phyloP scores from a whole-genome alignment of 2,888 invertebrate species.

The Euplagia quadripunctaria region DNA sequence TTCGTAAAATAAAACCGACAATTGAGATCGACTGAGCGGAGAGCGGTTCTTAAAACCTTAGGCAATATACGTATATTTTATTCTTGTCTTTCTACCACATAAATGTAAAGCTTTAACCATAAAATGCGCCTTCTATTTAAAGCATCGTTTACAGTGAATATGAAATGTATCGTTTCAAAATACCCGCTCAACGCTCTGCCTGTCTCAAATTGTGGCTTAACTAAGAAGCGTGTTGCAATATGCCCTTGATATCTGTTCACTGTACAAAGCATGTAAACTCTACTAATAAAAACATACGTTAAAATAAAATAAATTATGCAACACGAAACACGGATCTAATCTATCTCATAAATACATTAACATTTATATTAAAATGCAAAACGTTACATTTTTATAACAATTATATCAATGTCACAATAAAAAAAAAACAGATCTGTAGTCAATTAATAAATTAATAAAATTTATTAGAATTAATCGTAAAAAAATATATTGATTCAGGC shows the following conservation, averaged over 20 bases:
- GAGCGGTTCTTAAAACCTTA: neutral
- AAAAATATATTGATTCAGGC: conserved; percentile 70
- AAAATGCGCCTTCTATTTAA: neutral
- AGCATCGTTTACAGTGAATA: neutral
- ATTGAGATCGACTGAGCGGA: conserved; percentile 8
- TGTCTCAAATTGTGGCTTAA: conserved; percentile 14
- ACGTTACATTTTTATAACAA: conserved; percentile 46
- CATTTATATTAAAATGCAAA: conserved; percentile 56
- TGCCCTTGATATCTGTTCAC: conserved; percentile 49
- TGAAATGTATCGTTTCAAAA: neutral
- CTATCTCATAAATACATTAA: conserved; percentile 52
- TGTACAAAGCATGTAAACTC: conserved; percentile 78
- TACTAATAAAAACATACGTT: conserved; percentile 71
- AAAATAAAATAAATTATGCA: conserved; percentile 84
- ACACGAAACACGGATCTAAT: conserved; percentile 75
- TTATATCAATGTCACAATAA: conserved; percentile 37
- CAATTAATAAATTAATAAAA: conserved; percentile 43
- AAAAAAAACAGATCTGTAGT: conserved; percentile 55
- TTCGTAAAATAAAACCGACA: conserved; percentile 9
- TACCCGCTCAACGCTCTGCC: conserved; percentile 6
- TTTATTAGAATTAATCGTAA: conserved; percentile 51
- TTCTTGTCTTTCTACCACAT: neutral
- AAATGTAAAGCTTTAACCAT: neutral
- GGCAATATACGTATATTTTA: neutral
- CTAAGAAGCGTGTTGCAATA: conserved; percentile 57